phyloP scores from a whole-genome alignment of 1,140 invertebrate genomes.

The Cryptotermes secundus region DNA sequence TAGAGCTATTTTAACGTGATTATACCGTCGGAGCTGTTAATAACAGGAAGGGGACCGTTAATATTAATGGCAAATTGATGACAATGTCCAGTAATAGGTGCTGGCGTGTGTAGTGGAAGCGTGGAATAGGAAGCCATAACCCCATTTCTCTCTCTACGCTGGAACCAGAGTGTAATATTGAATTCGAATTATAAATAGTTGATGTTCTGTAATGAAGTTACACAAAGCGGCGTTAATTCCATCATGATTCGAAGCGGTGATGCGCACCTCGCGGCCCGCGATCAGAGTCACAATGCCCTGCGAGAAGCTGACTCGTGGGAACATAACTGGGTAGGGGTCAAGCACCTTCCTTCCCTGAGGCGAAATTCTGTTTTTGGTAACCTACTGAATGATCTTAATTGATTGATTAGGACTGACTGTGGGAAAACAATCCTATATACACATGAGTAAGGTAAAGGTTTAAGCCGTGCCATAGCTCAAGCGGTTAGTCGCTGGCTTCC shows the following conservation, averaged over 20 bases:
- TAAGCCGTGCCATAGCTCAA: too few relatives aligned
- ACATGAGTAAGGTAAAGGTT: too few relatives aligned
- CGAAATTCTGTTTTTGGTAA: too few relatives aligned
- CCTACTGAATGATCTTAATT: too few relatives aligned
- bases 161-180: neutral
- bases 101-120: neutral
- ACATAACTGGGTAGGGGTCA: too few relatives aligned
- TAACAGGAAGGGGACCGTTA: neutral
- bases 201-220: neutral
- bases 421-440: too few relatives aligned
- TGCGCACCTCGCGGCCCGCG: neutral
- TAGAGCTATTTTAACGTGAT: neutral
- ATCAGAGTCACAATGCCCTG: neutral
- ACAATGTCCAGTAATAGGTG: neutral
- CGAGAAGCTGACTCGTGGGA: too few relatives aligned
- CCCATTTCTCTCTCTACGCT: neutral
- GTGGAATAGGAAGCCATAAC: neutral
- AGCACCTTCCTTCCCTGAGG: too few relatives aligned
- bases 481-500: too few relatives aligned
- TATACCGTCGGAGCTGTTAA: neutral
- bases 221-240: neutral
- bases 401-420: too few relatives aligned
- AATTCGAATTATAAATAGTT: neutral
- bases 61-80: slow-evolving; percentile 8
- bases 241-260: neutral